Conservation (phyloP, 2,113 vertebrate genomes). For the Sphyrna mokarran region DNA sequence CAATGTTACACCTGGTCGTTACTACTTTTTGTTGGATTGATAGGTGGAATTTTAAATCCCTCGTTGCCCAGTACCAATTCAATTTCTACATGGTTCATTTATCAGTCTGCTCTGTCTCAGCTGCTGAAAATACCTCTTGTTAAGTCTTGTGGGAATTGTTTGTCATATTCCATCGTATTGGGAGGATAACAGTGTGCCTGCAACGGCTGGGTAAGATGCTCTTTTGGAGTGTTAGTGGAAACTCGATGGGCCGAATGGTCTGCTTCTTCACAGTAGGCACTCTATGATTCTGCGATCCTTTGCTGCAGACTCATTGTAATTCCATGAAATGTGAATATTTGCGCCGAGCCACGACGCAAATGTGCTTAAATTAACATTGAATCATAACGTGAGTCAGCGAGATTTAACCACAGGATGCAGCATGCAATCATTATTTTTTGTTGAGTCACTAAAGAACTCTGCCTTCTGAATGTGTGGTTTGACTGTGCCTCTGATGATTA, state of each 20-base stretch:
- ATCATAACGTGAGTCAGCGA: background rate
- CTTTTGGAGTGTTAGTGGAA: too few species aligned
- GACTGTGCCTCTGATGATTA: background rate
- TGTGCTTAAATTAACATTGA: background rate
- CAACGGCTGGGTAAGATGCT: background rate
- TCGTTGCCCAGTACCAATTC: background rate
- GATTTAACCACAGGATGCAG: background rate
- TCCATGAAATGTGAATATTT: background rate
- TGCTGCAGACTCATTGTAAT: background rate
- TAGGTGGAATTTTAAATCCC: background rate
- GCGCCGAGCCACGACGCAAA: background rate
- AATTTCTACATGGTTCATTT: background rate
- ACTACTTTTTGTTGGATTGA: background rate
- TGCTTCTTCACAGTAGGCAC: background rate
- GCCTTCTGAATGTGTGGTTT: background rate
- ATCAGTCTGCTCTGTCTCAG: background rate
- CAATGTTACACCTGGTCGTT: background rate
- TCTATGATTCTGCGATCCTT: too few species aligned
- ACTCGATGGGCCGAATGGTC: background rate
- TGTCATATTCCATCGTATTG: background rate
- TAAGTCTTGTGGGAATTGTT: background rate
- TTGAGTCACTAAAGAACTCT: background rate
- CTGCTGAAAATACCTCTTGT: background rate
- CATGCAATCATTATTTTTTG: background rate
- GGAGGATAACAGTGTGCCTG: background rate